A percentile compares a stretch with the other conserved stretches of the same genome.
These are phyloP conservation scores for Corvus hawaiiensis DNA, from an alignment of 2,113 vertebrate genomes.

Conservation along the genomic window DNA sequence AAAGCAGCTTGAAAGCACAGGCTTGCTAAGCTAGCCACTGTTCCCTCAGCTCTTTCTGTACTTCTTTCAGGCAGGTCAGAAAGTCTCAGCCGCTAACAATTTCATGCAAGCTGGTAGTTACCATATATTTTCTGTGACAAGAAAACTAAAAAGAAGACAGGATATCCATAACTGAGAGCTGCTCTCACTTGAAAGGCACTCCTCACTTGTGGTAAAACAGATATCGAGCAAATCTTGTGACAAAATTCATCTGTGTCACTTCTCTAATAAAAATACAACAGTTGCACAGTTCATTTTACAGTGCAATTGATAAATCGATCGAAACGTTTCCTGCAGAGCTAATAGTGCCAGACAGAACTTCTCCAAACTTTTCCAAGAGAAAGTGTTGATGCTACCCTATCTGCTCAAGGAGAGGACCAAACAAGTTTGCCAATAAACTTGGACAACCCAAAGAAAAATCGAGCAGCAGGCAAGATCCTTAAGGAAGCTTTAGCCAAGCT, in stretches of 20 bases:
- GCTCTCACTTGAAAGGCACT: background rate
- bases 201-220: background rate
- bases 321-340: background rate
- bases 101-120: background rate
- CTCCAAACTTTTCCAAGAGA: conserved; percentile 1
- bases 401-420: background rate
- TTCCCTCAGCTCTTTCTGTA: background rate
- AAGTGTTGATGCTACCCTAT: background rate
- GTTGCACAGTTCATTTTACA: conserved; percentile 23
- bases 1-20: background rate
- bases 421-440: background rate
- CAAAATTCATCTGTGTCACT: conserved; percentile 28
- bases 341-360: background rate
- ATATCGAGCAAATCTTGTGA: background rate
- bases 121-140: conserved; percentile 1
- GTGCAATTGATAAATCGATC: background rate
- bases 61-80: background rate
- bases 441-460: background rate
- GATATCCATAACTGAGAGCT: background rate
- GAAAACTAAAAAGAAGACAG: conserved; percentile 8
- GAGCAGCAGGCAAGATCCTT: background rate
- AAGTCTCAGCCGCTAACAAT: background rate
- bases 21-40: background rate
- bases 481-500: background rate
- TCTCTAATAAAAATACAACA: conserved; percentile 44